Base-by-base conservation (phyloP, 2,797 vertebrate species). In the Pantherophis vulpinus region DNA sequence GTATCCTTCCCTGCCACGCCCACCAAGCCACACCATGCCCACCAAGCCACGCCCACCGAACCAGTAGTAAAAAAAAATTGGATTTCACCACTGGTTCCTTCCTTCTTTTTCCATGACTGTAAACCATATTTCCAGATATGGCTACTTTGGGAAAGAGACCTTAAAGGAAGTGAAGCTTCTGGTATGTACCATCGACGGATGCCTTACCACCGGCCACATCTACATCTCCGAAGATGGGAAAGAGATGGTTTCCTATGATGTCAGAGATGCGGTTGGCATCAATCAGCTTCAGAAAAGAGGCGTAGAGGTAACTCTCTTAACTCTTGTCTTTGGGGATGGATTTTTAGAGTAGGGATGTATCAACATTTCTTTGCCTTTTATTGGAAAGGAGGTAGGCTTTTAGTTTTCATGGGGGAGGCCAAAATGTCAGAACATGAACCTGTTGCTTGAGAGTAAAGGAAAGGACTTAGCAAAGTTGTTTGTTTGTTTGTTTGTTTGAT, bases 81-180 rank as follows among this genome's bases (percentile, higher is more conserved):
- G 47, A 51, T 51, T 51, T 51, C 47, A 51, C 47, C 47, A 7
- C 47, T 51, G 1, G 9, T 27, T 20, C 29, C 25, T 42, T 29
- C 9, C 20, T 20, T 13, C 25, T 42, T 63, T 86, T 20, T 51
- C 90, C 42, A 59, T 88, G n/a, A 42, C n/a, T 92, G 0, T 25
- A 1, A 87, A 56, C 87, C 25, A 8, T 93, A 13, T 95, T 92
- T 90, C 89, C 96, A 99, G 99, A 95, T 99, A 97, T 27, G 99
- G 99, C 13, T 99, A 99, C 98, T 99, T 99, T 88, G 99, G 99
- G 16, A 98, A 97, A 87, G 97, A 97, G 66, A 98, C 97, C 0
- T 97, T 98, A 0, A 98, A 98, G 92, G 97, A 98, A 79, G 98
- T 99, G 87, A 98, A 97, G 89, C 97, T 99, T n/a, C 94, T 99